These are phyloP conservation scores for Molossus molossus DNA, from an alignment of 2,797 vertebrate genomes.

Conservation along the genomic window DNA sequence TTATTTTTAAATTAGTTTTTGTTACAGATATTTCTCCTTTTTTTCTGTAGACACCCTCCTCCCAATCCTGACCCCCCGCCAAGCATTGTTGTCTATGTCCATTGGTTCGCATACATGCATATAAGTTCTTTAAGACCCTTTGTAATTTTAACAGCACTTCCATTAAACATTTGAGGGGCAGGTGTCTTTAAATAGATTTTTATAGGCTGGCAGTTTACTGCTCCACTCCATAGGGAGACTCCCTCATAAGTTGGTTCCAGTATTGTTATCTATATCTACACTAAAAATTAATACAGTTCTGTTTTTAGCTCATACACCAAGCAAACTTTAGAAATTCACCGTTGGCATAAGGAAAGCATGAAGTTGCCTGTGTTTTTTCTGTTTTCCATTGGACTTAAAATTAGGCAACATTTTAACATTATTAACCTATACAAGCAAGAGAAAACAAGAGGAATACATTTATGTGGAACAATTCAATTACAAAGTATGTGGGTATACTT, in stretches of 20 bases:
- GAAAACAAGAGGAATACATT: background rate
- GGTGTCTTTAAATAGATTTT: constrained; percentile 11
- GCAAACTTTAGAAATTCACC: constrained; percentile 64
- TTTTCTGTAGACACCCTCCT: too few species aligned
- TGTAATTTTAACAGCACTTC: constrained; percentile 57
- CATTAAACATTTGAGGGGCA: constrained; percentile 35
- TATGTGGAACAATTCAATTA: background rate
- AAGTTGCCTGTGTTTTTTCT: background rate
- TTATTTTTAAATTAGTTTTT: too few species aligned
- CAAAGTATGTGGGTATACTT: background rate
- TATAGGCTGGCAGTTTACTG: constrained; percentile 17
- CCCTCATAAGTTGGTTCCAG: background rate
- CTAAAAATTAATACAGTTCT: constrained; percentile 64
- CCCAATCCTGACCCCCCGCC: too few species aligned
- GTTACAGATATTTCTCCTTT: too few species aligned
- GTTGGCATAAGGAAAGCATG: background rate
- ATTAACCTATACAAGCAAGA: background rate
- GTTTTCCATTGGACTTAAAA: constrained; percentile 9
- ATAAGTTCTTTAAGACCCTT: too few species aligned
- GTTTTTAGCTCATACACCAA: background rate
- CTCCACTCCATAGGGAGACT: background rate
- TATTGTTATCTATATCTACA: constrained; percentile 39
- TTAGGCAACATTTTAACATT: constrained; percentile 51
- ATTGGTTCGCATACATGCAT: too few species aligned
- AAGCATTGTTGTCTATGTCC: too few species aligned